Evolutionary conservation across 2,797 vertebrate genomes (phyloP), one percentile per base, ranked within the genome.

Genomic region (Erpetoichthys calabaricus): DNA sequence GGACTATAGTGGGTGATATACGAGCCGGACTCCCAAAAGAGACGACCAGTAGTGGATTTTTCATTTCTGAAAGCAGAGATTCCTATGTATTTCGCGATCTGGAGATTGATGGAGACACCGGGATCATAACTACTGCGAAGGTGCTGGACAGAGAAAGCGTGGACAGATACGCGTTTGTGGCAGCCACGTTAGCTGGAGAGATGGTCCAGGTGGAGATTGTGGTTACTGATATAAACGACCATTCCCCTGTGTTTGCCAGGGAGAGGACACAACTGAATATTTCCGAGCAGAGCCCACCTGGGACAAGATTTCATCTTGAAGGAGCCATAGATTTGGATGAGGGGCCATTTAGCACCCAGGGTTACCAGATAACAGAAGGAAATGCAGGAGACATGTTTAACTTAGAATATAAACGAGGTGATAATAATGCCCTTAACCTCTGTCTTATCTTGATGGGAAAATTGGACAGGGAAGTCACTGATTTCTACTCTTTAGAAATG

Each of bases 211-310:
- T 94, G 67, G 84, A 72, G 5, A 87, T 98, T 56, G 61, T 68
- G 5, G 89, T 97, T 41, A 65, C 70, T 54, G 94, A 97, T 56
- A 87, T 93, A 55, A 98, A 97, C 59, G 94, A 95, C 67, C 85
- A 94, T 60, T 69, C 82, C 0, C 94, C 94, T 0, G 67, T 72
- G 55, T 98, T 96, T 50, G 80, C 85, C 1, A 69, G 69, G 2
- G 73, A 74, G 44, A 59, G 55, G 8, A 59, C 87, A 10, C 67
- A 71, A 7, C 67, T 98, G 45, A 74, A 86, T 5, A 65, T 94
- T 9, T 98, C 92, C 0, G 94, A 97, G 62, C 72, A 86, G 57
- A 90, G 83, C 51, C 91, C 87, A 0, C 68, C 73, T 0, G 91
- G 91, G 7, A 89, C 81, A 3, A 76, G 69, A 1, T 90, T 96